phyloP scores from a whole-genome alignment of 2,113 vertebrate genomes.

The Limnothrissa miodon region DNA sequence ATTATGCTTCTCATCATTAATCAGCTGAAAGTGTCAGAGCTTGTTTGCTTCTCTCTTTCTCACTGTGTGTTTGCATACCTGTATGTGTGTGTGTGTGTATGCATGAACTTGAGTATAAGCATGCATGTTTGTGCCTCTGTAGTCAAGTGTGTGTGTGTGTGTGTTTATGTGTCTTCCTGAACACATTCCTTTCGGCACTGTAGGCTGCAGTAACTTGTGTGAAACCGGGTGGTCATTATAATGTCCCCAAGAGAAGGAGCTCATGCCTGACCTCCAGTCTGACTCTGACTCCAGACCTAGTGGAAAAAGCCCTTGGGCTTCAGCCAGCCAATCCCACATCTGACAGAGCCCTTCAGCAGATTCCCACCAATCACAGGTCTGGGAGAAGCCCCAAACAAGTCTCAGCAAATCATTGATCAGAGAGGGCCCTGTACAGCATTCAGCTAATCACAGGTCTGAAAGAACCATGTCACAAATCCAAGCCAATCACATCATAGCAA shows the following conservation, averaged over 20 bases:
- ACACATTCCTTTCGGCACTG: not conserved
- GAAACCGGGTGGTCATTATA: conserved; percentile 4
- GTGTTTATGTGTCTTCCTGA: not conserved
- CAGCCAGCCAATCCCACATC: not conserved
- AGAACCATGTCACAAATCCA: not conserved
- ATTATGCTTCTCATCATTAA: not conserved
- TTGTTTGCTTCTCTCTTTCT: not conserved
- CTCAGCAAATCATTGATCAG: not conserved
- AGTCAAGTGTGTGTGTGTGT: conserved; percentile 4
- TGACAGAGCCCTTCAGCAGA: not conserved
- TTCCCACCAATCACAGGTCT: not conserved
- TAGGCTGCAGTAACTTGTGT: not conserved
- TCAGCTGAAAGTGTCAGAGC: not conserved
- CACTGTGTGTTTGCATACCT: not conserved
- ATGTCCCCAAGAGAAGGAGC: not conserved
- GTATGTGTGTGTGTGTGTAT: not conserved
- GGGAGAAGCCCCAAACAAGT: not conserved
- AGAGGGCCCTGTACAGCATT: not conserved
- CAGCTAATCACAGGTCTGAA: not conserved
- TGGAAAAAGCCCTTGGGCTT: not conserved
- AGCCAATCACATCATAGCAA: not conserved
- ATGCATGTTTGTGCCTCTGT: too few relatives aligned
- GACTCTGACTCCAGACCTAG: not conserved
- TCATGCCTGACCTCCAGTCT: conserved; percentile 5
- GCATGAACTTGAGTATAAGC: not conserved